Conservation (phyloP, 2,888 invertebrate species). For the Sinotaia quadrata region DNA sequence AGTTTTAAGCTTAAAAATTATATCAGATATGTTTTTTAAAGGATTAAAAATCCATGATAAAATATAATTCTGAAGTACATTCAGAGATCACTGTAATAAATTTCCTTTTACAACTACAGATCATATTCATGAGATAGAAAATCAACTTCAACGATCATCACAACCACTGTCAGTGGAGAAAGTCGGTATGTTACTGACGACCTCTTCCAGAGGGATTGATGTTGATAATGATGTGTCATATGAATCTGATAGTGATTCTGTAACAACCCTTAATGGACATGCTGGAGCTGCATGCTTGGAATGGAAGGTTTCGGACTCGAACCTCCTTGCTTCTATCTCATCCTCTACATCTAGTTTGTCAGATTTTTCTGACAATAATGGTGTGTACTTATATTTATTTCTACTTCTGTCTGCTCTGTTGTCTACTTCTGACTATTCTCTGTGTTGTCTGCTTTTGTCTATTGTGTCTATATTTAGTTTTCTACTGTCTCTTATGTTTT, state of each 20-base stretch:
- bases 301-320: constrained; percentile 19
- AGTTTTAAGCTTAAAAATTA: too few species aligned
- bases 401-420: too few species aligned
- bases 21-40: too few species aligned
- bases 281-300: too few species aligned
- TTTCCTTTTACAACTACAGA: too few species aligned
- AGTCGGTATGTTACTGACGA: background rate
- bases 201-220: background rate
- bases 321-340: constrained; percentile 5
- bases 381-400: constrained; percentile 26
- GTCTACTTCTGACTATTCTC: too few species aligned
- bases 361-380: constrained; percentile 33
- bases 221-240: background rate
- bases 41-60: too few species aligned
- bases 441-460: too few species aligned
- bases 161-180: constrained; percentile 21
- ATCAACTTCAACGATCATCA: constrained; percentile 29
- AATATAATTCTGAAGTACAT: too few species aligned
- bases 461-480: too few species aligned
- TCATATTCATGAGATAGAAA: constrained; percentile 37
- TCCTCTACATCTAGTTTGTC: constrained; percentile 27
- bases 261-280: constrained; percentile 7
- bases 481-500: too few species aligned
- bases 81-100: too few species aligned
- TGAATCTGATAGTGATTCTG: constrained; percentile 8